phyloP scores from a whole-genome alignment of 2,797 vertebrate genomes.

The Xenopus petersii region DNA sequence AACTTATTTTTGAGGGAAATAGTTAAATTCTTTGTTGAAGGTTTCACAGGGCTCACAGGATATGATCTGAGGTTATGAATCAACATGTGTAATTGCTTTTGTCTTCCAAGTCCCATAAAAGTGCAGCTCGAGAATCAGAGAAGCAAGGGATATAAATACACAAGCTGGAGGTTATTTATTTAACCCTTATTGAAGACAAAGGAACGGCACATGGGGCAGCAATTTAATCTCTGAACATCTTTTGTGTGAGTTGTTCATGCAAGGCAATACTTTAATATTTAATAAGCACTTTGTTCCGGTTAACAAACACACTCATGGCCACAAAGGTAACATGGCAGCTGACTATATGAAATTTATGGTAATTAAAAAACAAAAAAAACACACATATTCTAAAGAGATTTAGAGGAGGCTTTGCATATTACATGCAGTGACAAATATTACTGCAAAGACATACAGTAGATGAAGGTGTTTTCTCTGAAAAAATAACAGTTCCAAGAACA shows the following conservation, averaged over 20 bases:
- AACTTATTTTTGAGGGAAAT: neutral
- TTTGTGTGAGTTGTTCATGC: conserved; percentile 13
- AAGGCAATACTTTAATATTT: conserved; percentile 27
- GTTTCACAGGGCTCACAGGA: neutral
- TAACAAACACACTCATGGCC: conserved; percentile 5
- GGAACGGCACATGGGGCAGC: neutral
- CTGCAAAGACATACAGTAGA: too few species aligned
- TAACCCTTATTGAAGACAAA: conserved; percentile 25
- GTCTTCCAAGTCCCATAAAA: conserved; percentile 7
- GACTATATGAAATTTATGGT: neutral
- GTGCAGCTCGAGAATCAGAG: neutral
- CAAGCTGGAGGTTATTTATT: conserved; percentile 36
- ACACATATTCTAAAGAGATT: neutral
- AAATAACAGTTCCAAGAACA: too few species aligned
- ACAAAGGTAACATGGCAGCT: conserved; percentile 1
- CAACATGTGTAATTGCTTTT: conserved; percentile 12
- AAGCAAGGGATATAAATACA: neutral
- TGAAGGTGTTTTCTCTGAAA: too few species aligned
- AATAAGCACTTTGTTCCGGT: conserved; percentile 26
- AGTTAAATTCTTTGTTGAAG: neutral
- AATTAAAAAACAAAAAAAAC: neutral
- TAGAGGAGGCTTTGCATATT: too few species aligned
- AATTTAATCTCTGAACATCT: conserved; percentile 1
- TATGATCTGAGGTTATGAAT: conserved; percentile 1
- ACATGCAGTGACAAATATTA: too few species aligned